Evolutionary conservation across 2,797 vertebrate species (phyloP), one percentile per base, ranked within the genome.

Genomic region (Molossus alvarezi): DNA sequence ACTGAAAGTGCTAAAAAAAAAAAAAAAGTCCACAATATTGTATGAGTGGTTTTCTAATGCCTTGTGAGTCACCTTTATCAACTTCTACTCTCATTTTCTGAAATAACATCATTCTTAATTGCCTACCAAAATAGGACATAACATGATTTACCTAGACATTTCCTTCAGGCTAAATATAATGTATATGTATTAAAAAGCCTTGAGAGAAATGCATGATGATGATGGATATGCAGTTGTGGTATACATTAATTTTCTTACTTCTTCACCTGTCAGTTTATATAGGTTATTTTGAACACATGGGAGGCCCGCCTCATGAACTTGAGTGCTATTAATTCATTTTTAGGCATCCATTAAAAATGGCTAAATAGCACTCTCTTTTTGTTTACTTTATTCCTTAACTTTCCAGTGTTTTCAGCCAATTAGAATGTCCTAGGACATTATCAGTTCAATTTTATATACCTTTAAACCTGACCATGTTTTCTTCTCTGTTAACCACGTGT

Each of bases 91-190:
- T 91, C 84, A 88, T 97, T 89, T 96, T 98, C 85, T 81, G 67
- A 96, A 96, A 94, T 95, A 96, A 96, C 73, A 90, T 94, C 69
- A 51, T 95, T 94, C 73, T 96, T 96, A 97, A 97, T 96, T 97
- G 95, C 77, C 62, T 90, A 73, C 75, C 97, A 96, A 98, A 97
- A 93, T 72, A 90, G 79, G 62, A 89, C 60, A 75, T 93, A 76
- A 90, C 93, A 85, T 93, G 83, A 96, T 91, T 87, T 96, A 88
- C 57, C 41, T 82, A 94, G 71, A 88, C 69, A 73, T 96, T 92
- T 96, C 65, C 90, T 95, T 95, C 76, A 93, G 62, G 69, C 67
- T 95, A 92, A 89, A 94, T 94, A 83, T 96, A 96, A 81, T 64
- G 1, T 95, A 48, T 91, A 92, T 79, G 10, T 76, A 89, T 94